Conservation (phyloP, 2,797 vertebrate species). For the Clarias platycephalus region DNA sequence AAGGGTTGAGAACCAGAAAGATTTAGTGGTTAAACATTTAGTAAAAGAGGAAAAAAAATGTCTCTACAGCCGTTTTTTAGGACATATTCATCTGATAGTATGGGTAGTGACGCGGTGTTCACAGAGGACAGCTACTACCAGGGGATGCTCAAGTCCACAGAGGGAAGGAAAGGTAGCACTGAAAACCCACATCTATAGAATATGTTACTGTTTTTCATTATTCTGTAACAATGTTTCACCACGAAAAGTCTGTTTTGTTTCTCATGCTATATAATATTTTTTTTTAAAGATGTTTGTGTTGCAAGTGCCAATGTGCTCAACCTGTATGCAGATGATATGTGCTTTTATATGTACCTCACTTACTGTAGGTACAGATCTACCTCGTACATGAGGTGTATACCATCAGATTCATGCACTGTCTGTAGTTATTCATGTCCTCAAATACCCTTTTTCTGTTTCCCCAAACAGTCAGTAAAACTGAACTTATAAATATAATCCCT, state of each 20-base stretch:
- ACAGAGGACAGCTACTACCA: conserved; percentile 69
- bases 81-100: conserved; percentile 69
- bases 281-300: neutral
- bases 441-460: neutral
- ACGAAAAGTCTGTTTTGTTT: neutral
- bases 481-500: neutral
- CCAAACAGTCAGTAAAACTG: neutral
- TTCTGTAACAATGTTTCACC: neutral
- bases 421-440: neutral
- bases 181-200: neutral
- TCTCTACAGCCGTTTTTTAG: conserved; percentile 61
- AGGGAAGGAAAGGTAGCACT: conserved; percentile 74
- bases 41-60: conserved; percentile 40
- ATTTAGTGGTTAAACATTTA: conserved; percentile 4
- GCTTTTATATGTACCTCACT: neutral
- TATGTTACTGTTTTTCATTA: neutral
- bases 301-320: neutral
- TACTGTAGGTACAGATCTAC: too few relatives aligned
- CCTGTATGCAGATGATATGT: neutral
- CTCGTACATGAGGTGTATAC: too few relatives aligned
- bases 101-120: conserved; percentile 71
- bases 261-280: neutral
- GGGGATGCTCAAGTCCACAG: conserved; percentile 67
- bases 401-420: neutral
- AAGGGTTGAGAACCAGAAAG: neutral